These are phyloP conservation scores for Apamea monoglypha DNA, from an alignment of 2,888 invertebrate species.

Conservation along the genomic window DNA sequence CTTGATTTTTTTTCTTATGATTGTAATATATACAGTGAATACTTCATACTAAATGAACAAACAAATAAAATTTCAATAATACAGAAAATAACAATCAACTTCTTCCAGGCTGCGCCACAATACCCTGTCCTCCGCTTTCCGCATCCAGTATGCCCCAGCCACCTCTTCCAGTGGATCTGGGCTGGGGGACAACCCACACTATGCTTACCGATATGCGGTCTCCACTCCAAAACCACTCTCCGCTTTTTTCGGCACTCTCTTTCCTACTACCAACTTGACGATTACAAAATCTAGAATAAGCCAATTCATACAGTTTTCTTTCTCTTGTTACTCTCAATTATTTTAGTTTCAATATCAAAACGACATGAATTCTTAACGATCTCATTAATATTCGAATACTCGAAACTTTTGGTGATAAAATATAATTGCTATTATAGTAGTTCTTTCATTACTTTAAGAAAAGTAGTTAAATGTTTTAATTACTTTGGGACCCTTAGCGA, in stretches of 20 bases:
- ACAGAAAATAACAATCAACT: too few species aligned
- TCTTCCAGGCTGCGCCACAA: too few species aligned
- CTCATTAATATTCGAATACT: conserved; percentile 51
- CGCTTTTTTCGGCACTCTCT: neutral
- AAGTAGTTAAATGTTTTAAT: conserved; percentile 54
- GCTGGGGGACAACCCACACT: too few species aligned
- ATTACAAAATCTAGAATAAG: neutral
- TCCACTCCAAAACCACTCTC: too few species aligned
- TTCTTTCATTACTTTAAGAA: conserved; percentile 52
- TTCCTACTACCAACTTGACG: neutral
- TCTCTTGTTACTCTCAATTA: conserved; percentile 21
- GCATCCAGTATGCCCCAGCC: too few species aligned
- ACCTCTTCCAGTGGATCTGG: too few species aligned
- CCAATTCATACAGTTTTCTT: neutral
- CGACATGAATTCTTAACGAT: conserved; percentile 42
- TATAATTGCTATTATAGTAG: conserved; percentile 58
- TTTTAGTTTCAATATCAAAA: conserved; percentile 47
- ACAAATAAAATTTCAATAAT: too few species aligned
- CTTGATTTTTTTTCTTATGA: too few species aligned
- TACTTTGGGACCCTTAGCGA: conserved; percentile 33
- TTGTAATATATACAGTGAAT: too few species aligned
- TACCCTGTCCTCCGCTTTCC: too few species aligned
- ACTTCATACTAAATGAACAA: too few species aligned
- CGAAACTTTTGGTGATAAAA: conserved; percentile 54
- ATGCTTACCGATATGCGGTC: too few species aligned